Percentiles rank a stretch among this genome's conserved stretches.
Evolutionary conservation across 2,797 vertebrate species (phyloP).

Genomic region (Etheostoma perlongum): DNA sequence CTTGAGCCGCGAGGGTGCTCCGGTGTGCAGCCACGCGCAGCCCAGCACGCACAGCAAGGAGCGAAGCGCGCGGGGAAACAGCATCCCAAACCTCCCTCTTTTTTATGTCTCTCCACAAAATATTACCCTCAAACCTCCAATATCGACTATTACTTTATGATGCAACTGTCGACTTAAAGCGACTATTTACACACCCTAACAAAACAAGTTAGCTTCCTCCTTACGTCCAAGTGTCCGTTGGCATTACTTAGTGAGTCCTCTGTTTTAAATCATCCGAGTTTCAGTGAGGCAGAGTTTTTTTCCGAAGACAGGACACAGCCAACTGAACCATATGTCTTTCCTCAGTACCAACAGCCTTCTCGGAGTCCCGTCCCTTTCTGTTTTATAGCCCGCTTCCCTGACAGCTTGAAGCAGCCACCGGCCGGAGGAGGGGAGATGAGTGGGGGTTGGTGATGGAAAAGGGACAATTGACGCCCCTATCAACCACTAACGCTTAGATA

Average conservation of each 20-base stretch:
- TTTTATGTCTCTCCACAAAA: constrained; percentile 6
- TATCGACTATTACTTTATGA: background rate
- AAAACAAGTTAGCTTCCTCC: background rate
- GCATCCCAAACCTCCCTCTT: constrained; percentile 73
- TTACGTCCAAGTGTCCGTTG: constrained; percentile 25
- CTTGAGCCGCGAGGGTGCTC: constrained; percentile 84
- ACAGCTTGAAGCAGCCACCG: constrained; percentile 74
- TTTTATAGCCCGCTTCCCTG: constrained; percentile 83
- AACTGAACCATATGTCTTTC: constrained; percentile 17
- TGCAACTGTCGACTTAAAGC: background rate
- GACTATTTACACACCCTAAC: background rate
- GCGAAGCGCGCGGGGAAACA: constrained; percentile 66
- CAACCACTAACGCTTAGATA: constrained; percentile 45
- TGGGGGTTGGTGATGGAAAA: constrained; percentile 46
- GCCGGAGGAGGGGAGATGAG: constrained; percentile 19
- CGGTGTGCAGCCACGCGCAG: constrained; percentile 81
- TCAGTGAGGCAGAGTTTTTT: constrained; percentile 18
- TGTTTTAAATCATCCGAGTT: constrained; percentile 25
- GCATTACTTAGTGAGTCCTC: background rate
- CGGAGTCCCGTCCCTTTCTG: constrained; percentile 57
- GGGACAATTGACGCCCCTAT: constrained; percentile 62
- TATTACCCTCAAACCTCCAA: background rate
- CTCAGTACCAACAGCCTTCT: constrained; percentile 58
- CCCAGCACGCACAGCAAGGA: constrained; percentile 78
- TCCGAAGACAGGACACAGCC: background rate